These are phyloP conservation scores for Speoplatyrhinus poulsoni DNA, from an alignment of 2,113 vertebrate genomes.

Conservation along the genomic window DNA sequence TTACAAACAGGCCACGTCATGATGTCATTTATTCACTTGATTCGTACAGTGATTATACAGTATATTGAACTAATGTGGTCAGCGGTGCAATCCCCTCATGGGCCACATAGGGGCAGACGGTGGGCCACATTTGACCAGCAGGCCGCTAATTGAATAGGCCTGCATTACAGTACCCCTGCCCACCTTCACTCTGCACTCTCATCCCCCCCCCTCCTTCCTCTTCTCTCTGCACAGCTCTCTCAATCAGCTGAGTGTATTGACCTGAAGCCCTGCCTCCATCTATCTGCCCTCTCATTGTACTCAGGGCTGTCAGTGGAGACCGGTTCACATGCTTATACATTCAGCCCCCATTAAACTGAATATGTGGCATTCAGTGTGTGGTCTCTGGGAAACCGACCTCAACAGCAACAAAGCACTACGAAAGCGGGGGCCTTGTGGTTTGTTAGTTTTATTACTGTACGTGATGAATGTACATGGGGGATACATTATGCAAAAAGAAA, in stretches of 20 bases:
- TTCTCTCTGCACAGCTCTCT: constrained; percentile 4
- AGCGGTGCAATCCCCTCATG: no score
- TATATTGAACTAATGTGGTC: no score
- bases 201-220: background rate
- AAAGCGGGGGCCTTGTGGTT: background rate
- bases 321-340: constrained; percentile 14
- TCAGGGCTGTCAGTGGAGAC: constrained; percentile 11
- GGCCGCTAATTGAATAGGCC: constrained; percentile 5
- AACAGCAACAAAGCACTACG: background rate
- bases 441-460: background rate
- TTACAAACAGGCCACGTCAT: no score
- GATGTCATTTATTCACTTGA: no score
- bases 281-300: constrained; percentile 8
- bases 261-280: constrained; percentile 33
- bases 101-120: no score
- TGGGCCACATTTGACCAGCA: constrained; percentile 6
- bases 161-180: constrained; percentile 5
- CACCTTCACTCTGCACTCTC: background rate
- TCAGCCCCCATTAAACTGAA: background rate
- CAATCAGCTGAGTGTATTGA: constrained; percentile 62
- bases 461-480: background rate
- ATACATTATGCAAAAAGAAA: background rate
- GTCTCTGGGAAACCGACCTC: background rate
- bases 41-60: no score
- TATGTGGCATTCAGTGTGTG: background rate